Evolutionary conservation across 1,140 invertebrate genomes (phyloP).

Genomic region (Chlorops oryzae): DNA sequence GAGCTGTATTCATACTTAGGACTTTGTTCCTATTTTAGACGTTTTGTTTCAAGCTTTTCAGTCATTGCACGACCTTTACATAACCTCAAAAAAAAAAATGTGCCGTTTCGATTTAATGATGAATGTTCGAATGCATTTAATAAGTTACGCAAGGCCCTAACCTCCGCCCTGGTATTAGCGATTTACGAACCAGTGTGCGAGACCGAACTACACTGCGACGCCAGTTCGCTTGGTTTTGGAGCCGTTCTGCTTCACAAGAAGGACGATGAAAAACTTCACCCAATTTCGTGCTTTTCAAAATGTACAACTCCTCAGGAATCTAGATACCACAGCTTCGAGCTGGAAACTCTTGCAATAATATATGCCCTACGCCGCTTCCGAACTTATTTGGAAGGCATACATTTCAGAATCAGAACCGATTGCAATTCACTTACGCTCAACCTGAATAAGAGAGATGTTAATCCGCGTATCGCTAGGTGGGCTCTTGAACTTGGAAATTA

Average conservation of each 20-base stretch:
- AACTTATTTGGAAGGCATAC: conserved; percentile 42
- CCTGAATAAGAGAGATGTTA: conserved; percentile 23
- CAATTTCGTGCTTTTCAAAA: conserved; percentile 18
- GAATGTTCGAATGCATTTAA: too few relatives aligned
- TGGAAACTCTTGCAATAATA: conserved; percentile 48
- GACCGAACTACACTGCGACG: conserved; percentile 27
- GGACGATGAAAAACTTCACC: conserved; percentile 10
- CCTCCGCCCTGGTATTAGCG: too few relatives aligned
- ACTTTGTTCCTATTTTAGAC: background rate
- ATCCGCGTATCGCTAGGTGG: conserved; percentile 24
- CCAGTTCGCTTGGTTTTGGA: conserved; percentile 18
- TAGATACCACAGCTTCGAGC: conserved; percentile 46
- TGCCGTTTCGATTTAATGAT: conserved; percentile 23
- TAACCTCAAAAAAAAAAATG: conserved; percentile 25
- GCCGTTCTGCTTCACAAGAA: conserved; percentile 23
- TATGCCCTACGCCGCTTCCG: conserved; percentile 30
- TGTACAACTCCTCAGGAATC: conserved; percentile 41
- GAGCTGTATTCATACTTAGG: too few relatives aligned
- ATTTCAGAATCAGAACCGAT: conserved; percentile 37
- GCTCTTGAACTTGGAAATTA: conserved; percentile 4
- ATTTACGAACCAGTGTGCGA: too few relatives aligned
- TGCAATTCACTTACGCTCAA: conserved; percentile 27
- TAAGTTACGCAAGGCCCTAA: too few relatives aligned
- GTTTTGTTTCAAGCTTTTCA: conserved; percentile 27
- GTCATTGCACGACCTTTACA: conserved; percentile 21